These are phyloP conservation scores for Neotragus moschatus DNA, from an alignment of 2,113 vertebrate species.

Conservation along the genomic window DNA sequence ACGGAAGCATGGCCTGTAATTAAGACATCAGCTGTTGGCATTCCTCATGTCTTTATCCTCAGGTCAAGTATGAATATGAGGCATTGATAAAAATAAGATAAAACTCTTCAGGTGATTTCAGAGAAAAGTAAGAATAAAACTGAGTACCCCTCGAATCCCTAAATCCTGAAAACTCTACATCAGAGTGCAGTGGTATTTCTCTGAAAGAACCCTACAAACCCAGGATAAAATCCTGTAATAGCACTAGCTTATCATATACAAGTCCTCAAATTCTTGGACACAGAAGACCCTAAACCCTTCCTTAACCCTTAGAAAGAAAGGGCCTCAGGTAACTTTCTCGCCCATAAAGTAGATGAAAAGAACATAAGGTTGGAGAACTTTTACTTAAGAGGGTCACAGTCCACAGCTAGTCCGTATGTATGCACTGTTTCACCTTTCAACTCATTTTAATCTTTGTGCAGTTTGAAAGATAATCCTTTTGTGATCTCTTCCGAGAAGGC, in stretches of 20 bases:
- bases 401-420: background rate
- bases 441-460: constrained; percentile 40
- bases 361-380: background rate
- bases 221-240: background rate
- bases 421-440: background rate
- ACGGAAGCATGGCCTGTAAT: background rate
- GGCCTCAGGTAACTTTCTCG: background rate
- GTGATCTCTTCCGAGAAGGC: constrained; percentile 88
- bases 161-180: background rate
- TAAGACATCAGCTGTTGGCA: background rate
- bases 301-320: background rate
- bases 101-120: background rate
- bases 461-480: constrained; percentile 87
- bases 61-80: background rate
- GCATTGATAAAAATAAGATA: background rate
- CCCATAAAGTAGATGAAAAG: background rate
- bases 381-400: background rate
- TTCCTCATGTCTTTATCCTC: background rate
- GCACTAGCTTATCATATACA: background rate
- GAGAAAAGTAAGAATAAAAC: background rate
- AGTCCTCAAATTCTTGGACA: background rate
- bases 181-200: background rate
- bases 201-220: background rate
- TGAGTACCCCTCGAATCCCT: background rate
- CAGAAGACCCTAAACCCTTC: background rate